These are phyloP conservation scores for Bettongia penicillata DNA, from an alignment of 2,113 vertebrate genomes.

Conservation along the genomic window DNA sequence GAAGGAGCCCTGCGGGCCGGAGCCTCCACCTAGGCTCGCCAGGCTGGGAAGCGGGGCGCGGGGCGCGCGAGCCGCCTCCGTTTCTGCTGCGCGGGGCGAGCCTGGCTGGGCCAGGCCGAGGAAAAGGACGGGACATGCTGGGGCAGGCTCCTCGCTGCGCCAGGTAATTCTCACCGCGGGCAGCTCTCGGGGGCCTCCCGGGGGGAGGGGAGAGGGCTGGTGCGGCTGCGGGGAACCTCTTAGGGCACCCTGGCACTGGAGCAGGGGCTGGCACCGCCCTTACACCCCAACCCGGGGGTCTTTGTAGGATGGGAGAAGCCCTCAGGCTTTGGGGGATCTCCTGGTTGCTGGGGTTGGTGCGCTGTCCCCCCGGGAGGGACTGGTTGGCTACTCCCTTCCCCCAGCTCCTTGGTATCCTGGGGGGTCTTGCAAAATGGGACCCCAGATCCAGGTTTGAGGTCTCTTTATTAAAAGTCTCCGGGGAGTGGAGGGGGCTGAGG, in stretches of 20 bases:
- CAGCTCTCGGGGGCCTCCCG: neutral
- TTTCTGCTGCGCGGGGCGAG: neutral
- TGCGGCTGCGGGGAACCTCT: neutral
- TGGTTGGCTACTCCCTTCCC: neutral
- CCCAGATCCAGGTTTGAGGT: neutral
- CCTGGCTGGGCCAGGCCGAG: neutral
- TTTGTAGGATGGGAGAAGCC: neutral
- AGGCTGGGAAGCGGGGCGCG: neutral
- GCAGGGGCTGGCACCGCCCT: neutral
- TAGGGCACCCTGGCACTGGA: neutral
- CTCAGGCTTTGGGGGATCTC: neutral
- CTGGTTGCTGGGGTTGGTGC: neutral
- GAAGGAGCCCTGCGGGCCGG: constrained; percentile 25
- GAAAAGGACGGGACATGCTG: constrained; percentile 69
- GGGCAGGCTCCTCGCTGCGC: constrained; percentile 27
- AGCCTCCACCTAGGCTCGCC: neutral
- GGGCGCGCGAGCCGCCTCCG: neutral
- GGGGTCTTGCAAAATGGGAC: neutral
- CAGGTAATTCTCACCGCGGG: constrained; percentile 64
- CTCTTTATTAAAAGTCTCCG: neutral
- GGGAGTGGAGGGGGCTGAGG: neutral
- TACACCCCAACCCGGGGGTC: neutral
- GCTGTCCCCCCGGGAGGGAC: no score
- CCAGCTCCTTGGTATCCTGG: neutral
- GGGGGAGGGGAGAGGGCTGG: neutral